Base-by-base conservation (phyloP, 2,888 invertebrate species). In the Calliphora vomitoria region DNA sequence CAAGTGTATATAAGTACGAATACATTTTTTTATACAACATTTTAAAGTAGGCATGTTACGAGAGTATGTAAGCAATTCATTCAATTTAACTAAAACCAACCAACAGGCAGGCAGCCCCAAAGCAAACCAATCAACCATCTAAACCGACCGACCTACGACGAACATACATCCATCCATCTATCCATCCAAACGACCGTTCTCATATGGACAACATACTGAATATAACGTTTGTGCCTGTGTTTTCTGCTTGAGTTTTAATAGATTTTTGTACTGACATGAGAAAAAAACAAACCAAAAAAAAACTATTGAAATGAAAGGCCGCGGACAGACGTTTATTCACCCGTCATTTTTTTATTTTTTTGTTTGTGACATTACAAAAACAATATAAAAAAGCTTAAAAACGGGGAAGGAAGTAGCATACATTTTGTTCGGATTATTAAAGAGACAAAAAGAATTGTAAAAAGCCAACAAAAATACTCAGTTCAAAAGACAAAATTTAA, bases 81-180 rank as follows among this genome's bases (percentile, higher is more conserved):
- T 82, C 76, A 82, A 86, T 86, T 72, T 69, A 82, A 62, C 79
- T 80, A 41, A 85, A 85, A 60, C 74, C 79, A 47, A 41, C 44
- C 68, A 50, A 78, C 66, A 79, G 47, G 35, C 50, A 18, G 64
- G 4, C 50, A 47, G 62, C 20, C 20, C 55, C 68, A 68, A 44
- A 66, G 55, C 50, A 62, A 71, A 76, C 41, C 76, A 41, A 83
- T 62, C 60, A 53, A 76, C 62, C 75, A 71, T 25, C 15, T 47
- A 41, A 71, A 50, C 47, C 58, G 35, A 50, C 47, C 50, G 76
- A 64, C 53, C 69, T 66, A 47, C 38, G n/a, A 38, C 66, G n/a
- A 64, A 55, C 55, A 31, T 25, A 6, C 44, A 66, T 44, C 8
- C 10, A 25, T 69, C 20, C 44, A 66, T 44, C 8, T 11, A 25